Conservation (phyloP, 2,888 invertebrate genomes). For the Ryuthela nishihirai region DNA sequence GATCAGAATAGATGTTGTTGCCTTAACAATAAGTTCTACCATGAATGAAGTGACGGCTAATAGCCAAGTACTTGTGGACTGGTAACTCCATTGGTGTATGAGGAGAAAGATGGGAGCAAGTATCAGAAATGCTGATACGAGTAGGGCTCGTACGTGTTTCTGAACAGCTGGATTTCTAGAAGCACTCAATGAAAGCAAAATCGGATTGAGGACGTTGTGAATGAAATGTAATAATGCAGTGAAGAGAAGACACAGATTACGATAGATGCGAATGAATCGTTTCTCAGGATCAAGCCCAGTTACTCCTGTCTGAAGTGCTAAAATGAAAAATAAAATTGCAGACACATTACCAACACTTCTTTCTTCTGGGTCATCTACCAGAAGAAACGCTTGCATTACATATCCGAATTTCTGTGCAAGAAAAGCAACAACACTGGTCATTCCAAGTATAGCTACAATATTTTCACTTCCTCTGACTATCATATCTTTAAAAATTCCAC, state of each 20-base stretch:
- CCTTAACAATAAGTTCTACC: conserved; percentile 87
- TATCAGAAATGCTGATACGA: conserved; percentile 77
- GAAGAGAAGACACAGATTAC: conserved; percentile 85
- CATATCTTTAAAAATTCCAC: conserved; percentile 58
- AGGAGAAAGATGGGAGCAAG: conserved; percentile 71
- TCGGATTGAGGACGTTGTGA: conserved; percentile 86
- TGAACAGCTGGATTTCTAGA: conserved; percentile 55
- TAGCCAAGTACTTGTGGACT: conserved; percentile 84
- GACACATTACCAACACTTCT: conserved; percentile 90
- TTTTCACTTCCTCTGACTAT: conserved; percentile 87
- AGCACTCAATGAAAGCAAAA: conserved; percentile 74
- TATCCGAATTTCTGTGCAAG: conserved; percentile 85
- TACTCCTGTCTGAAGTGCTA: conserved; percentile 87
- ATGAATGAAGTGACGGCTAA: conserved; percentile 89
- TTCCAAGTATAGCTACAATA: conserved; percentile 80
- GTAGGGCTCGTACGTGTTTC: conserved; percentile 75
- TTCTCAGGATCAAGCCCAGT: conserved; percentile 83
- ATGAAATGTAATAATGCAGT: conserved; percentile 87
- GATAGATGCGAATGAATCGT: conserved; percentile 77
- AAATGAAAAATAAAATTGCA: conserved; percentile 86
- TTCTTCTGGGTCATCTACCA: conserved; percentile 82
- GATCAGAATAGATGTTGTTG: conserved; percentile 77
- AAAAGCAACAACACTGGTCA: conserved; percentile 83
- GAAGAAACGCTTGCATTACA: conserved; percentile 81
- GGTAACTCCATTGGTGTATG: conserved; percentile 75